Conservation (phyloP, 2,113 vertebrate species). For the Heliornis fulica region DNA sequence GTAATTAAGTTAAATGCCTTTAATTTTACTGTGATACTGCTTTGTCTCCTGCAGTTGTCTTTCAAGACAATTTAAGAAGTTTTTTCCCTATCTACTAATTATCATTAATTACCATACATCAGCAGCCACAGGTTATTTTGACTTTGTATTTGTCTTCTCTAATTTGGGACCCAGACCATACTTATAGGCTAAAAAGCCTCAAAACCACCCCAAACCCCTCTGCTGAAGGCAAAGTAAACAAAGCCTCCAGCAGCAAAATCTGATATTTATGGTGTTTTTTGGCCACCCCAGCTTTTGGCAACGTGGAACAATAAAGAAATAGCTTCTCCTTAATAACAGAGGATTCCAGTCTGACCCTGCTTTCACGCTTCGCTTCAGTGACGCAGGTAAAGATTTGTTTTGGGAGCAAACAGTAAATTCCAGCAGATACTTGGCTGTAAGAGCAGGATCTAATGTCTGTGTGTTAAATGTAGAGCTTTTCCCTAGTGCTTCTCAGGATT, state of each 20-base stretch:
- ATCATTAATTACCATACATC: not conserved
- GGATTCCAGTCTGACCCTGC: not conserved
- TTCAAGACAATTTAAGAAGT: not conserved
- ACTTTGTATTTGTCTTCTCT: not conserved
- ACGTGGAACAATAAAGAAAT: not conserved
- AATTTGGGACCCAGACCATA: not conserved
- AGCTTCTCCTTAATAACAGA: not conserved
- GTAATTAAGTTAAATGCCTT: not conserved
- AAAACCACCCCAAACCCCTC: not conserved
- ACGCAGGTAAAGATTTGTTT: constrained; percentile 22
- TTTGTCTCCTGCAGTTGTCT: not conserved
- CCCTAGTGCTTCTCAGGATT: not conserved
- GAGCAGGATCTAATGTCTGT: not conserved
- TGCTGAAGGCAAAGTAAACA: not conserved
- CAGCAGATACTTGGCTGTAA: not conserved
- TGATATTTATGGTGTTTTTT: not conserved
- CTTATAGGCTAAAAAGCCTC: not conserved
- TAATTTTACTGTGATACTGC: not conserved
- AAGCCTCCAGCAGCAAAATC: not conserved
- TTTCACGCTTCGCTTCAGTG: not conserved
- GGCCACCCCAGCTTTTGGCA: not conserved
- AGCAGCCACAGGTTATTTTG: not conserved
- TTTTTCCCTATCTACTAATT: not conserved
- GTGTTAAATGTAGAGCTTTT: not conserved
- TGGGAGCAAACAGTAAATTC: constrained; percentile 11